Base-by-base conservation (phyloP, 2,797 vertebrate species). In the Melanotaenia boesemani region DNA sequence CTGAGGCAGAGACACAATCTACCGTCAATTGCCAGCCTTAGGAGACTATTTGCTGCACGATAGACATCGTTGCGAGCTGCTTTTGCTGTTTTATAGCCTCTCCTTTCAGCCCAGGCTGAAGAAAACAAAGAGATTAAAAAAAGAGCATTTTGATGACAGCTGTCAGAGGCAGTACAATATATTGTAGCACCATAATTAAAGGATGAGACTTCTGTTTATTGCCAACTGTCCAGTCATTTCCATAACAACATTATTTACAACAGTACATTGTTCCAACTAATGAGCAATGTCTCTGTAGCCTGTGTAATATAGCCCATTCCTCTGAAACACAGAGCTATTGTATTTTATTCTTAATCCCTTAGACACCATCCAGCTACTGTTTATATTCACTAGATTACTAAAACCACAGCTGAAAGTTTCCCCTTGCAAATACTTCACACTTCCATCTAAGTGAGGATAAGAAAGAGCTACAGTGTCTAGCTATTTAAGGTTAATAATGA, bases 41-140 rank as follows among this genome's bases (percentile, higher is more conserved):
- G 88, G 41, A 99, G 94, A 81, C 96, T 97, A 83, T 97, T 98
- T 20, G 97, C 97, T 0, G 96, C 96, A 55, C 97, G 91, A 87
- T 98, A 98, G 4, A 95, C 96, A 0, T 98, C 97, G 0, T 96
- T 96, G 2, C 97, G 95, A 12, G 96, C 96, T 0, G 96, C 96
- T 81, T 95, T 97, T 0, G 97, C 96, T 0, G 97, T 98, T 79
- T 97, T 97, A 79, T 98, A 98, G 0, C 97, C 96, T 68, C 96
- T 93, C 55, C 95, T 96, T 76, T 97, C 96, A 1, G 97, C 97
- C 97, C 97, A 98, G 1, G 97, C 97, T 98, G 67, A 77, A 48
- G 46, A 79, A 69, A 9, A 2, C 8, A 76, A 50, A 69, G 22
- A 16, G 39, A 41, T 41, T 15, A 74, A 16, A 22, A 5, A 65